Conservation (phyloP, 2,113 vertebrate species). For the Microcebus jonahi region DNA sequence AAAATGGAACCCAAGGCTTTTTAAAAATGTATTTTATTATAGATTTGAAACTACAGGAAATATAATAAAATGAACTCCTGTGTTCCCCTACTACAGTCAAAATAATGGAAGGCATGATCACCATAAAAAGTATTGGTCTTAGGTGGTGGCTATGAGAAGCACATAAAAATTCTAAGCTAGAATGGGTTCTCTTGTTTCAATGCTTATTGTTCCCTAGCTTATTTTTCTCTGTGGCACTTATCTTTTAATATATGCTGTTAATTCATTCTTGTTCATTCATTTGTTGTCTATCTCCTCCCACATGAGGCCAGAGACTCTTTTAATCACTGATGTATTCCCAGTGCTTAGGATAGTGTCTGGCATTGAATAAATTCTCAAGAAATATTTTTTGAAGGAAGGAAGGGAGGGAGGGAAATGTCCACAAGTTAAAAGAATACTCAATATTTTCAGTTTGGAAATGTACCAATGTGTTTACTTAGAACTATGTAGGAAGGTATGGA, state of each 20-base stretch:
- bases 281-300: not conserved
- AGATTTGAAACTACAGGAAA: conserved; percentile 11
- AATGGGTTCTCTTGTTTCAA: not conserved
- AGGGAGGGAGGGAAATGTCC: not conserved
- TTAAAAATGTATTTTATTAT: not conserved
- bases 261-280: conserved; percentile 28
- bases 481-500: not conserved
- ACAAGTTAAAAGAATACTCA: conserved; percentile 36
- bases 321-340: not conserved
- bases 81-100: not conserved
- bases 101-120: conserved; percentile 23
- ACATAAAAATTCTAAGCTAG: not conserved
- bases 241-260: not conserved
- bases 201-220: conserved; percentile 10
- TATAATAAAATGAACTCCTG: not conserved
- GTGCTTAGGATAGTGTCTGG: not conserved
- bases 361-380: conserved; percentile 21
- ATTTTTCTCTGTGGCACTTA: not conserved
- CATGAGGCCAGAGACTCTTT: not conserved
- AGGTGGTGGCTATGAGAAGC: not conserved
- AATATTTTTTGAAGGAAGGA: conserved; percentile 35
- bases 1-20: too few species aligned
- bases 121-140: not conserved
- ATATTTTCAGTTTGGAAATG: not conserved
- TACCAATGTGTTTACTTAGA: not conserved